phyloP scores from a whole-genome alignment of 2,888 invertebrate species.

The Pogonocherus hispidulus region DNA sequence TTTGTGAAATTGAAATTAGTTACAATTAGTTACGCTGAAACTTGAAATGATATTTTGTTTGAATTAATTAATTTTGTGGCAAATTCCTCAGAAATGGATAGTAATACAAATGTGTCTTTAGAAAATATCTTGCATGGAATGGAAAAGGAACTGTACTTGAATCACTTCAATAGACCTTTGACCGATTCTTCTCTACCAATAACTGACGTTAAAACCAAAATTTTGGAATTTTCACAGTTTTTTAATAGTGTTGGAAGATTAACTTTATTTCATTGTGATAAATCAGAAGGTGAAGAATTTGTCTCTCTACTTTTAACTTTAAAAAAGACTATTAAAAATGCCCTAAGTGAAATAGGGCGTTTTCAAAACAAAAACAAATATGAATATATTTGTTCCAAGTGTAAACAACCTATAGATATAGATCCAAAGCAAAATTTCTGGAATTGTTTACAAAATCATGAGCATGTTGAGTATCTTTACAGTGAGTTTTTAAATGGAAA shows the following conservation, averaged over 20 bases:
- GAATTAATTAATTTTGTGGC: too few species aligned
- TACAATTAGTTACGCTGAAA: too few species aligned
- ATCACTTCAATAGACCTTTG: constrained; percentile 9
- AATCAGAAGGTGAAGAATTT: constrained; percentile 43
- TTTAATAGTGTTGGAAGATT: constrained; percentile 49
- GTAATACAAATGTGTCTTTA: background rate
- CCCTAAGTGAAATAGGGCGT: constrained; percentile 46
- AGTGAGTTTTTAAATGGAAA: constrained; percentile 39
- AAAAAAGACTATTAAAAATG: constrained; percentile 51
- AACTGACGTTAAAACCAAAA: constrained; percentile 41
- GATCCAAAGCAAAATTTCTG: constrained; percentile 49
- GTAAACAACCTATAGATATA: constrained; percentile 46
- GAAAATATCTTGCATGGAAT: constrained; percentile 10
- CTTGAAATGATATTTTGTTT: too few species aligned
- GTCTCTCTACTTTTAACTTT: constrained; percentile 49
- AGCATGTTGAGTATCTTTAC: constrained; percentile 54
- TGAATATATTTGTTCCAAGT: constrained; percentile 49
- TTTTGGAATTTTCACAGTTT: constrained; percentile 50
- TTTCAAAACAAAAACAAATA: constrained; percentile 31
- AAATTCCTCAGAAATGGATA: background rate
- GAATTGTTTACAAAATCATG: constrained; percentile 52
- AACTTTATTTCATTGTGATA: constrained; percentile 41
- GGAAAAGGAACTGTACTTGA: constrained; percentile 34
- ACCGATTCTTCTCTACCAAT: constrained; percentile 3
- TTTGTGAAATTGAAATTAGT: too few species aligned